Evolutionary conservation across 2,888 invertebrate species (phyloP), one percentile per base, ranked within the genome.

Genomic region (Agrotis clavis): DNA sequence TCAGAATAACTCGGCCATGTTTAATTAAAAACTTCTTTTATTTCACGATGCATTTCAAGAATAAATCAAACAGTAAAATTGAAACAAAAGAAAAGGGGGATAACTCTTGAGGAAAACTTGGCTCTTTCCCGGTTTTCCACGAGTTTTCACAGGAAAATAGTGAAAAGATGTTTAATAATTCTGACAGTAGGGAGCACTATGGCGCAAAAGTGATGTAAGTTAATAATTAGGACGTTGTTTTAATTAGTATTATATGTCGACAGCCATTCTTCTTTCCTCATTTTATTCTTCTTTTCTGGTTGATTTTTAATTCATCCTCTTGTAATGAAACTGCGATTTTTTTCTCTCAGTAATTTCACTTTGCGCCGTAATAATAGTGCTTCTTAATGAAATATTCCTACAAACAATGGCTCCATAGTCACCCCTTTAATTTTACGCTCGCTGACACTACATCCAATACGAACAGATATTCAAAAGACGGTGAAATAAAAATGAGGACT

Each of bases 131-230:
- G 21, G 35, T 67, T 68, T 74, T 77, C 66, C 59, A 64, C 68
- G 60, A 82, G 76, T 74, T 67, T 77, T 82, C 77, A 85, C 77
- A 81, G 51, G 61, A 79, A 82, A 84, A 79, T 71, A 70, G 63
- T 77, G 67, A 81, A 79, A 71, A 83, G 76, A 78, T 82, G 73
- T 80, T 86, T 82, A 81, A 84, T 81, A 77, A 85, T 77, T 74
- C 68, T 57, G 62, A 67, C 25, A 21, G 56, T 53, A 21, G 18
- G 45, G 16, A 64, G 35, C 30, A 21, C 13, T 57, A 41, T 69
- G 70, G 60, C 62, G 66, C 19, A 60, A 53, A 16, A 56, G 25
- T 71, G 19, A 25, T 11, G 21, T 51, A 53, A 51, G 48, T 30
- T 66, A 47, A 21, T 47, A 48, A 63, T 35, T 21, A n/a, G 5